These are phyloP conservation scores for Olivierus martensii DNA, from an alignment of 1,140 invertebrate species.

Conservation along the genomic window DNA sequence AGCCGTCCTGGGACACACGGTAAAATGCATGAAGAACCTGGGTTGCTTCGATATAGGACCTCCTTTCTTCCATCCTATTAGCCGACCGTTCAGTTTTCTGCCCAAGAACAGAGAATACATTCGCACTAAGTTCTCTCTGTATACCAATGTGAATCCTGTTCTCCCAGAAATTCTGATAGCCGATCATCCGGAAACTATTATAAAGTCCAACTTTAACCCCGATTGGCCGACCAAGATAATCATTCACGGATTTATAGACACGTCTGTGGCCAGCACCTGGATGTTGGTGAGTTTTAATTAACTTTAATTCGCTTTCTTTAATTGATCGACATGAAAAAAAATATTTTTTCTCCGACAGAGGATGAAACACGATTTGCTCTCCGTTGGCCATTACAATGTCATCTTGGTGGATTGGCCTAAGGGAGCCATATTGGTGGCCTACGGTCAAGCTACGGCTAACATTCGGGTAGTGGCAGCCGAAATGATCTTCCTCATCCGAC, in stretches of 20 bases:
- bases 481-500: constrained; percentile 26
- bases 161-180: not conserved
- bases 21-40: constrained; percentile 23
- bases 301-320: not conserved
- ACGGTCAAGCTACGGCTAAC: constrained; percentile 35
- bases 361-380: not conserved
- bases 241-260: constrained; percentile 49
- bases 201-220: constrained; percentile 22
- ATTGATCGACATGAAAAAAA: not conserved
- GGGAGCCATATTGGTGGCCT: not conserved
- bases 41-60: constrained; percentile 67
- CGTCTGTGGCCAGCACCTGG: constrained; percentile 5
- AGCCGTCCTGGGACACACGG: not conserved
- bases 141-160: constrained; percentile 34
- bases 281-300: not conserved
- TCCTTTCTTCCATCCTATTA: constrained; percentile 51
- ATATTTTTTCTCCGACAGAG: not conserved
- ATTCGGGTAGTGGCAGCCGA: constrained; percentile 46
- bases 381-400: not conserved
- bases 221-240: constrained; percentile 55
- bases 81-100: constrained; percentile 58
- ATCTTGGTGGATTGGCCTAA: not conserved
- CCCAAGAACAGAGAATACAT: constrained; percentile 47
- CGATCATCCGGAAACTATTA: constrained; percentile 28
- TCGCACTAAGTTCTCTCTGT: constrained; percentile 35